phyloP scores from a whole-genome alignment of 2,113 vertebrate genomes.

The Caloenas nicobarica region DNA sequence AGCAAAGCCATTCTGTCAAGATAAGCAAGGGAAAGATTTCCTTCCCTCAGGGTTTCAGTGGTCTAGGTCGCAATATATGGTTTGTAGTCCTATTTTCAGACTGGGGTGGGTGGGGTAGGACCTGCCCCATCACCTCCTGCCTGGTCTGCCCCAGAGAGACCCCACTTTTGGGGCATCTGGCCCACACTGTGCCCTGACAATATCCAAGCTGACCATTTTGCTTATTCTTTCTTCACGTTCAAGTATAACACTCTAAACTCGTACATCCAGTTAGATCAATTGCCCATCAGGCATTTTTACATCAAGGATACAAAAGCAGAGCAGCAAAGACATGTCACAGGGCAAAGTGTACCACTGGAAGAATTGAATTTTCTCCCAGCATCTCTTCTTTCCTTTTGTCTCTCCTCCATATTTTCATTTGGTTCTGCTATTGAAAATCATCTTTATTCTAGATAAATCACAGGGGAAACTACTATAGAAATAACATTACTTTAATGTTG shows the following conservation, averaged over 20 bases:
- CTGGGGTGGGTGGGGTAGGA: background rate
- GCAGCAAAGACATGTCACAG: background rate
- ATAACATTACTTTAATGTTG: background rate
- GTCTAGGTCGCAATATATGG: background rate
- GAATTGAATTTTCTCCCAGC: background rate
- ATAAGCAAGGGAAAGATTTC: background rate
- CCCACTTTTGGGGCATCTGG: background rate
- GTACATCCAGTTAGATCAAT: background rate
- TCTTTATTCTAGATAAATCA: background rate
- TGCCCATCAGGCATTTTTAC: background rate
- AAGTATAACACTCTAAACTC: background rate
- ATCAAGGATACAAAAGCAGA: background rate
- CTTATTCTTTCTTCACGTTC: background rate
- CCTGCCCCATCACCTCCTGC: background rate
- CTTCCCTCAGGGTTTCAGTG: background rate
- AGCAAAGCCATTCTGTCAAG: background rate
- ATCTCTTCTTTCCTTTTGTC: background rate
- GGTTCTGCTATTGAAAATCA: background rate
- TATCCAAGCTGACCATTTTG: background rate
- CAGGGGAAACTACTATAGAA: background rate
- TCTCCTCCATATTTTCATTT: background rate
- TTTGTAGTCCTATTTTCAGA: background rate
- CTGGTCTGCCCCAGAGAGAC: rapidly evolving
- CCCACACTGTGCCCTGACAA: background rate
- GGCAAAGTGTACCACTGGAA: background rate